Evolutionary conservation across 2,113 vertebrate genomes (phyloP).

Genomic region (Colossoma macropomum): DNA sequence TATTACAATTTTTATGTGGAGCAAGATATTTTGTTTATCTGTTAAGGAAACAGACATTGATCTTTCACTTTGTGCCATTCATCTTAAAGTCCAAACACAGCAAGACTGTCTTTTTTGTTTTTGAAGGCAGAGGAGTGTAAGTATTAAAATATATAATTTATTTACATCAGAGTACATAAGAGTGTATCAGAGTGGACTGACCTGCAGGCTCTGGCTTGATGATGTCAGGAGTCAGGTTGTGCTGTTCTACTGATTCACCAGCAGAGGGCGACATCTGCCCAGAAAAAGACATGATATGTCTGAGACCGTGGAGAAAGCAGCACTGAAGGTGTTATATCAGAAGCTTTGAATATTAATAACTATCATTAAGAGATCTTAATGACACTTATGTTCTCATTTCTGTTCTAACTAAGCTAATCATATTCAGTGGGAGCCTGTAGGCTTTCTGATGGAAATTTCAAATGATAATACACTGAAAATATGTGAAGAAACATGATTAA

Average conservation of each 20-base stretch:
- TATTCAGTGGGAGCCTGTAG: too few species aligned
- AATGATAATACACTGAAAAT: too few species aligned
- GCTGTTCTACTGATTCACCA: constrained; percentile 76
- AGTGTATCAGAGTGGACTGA: constrained; percentile 56
- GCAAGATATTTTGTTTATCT: background rate
- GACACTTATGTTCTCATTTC: background rate
- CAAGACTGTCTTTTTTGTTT: too few species aligned
- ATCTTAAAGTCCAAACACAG: background rate
- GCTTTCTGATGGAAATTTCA: too few species aligned
- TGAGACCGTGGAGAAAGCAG: background rate
- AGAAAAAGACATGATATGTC: constrained; percentile 14
- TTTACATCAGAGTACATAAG: background rate
- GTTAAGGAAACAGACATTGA: background rate
- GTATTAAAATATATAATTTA: background rate
- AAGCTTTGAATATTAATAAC: constrained; percentile 14
- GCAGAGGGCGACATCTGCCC: constrained; percentile 80
- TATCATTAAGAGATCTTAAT: background rate
- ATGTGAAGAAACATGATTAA: too few species aligned
- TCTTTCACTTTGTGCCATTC: background rate
- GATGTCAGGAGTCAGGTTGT: constrained; percentile 60
- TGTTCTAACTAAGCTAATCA: too few species aligned
- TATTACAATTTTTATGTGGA: background rate
- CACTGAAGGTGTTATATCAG: constrained; percentile 5
- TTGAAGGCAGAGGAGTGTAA: too few species aligned
- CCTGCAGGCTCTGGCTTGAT: constrained; percentile 76